Evolutionary conservation across 2,113 vertebrate species (phyloP).

Genomic region (Ploceus nigricollis): DNA sequence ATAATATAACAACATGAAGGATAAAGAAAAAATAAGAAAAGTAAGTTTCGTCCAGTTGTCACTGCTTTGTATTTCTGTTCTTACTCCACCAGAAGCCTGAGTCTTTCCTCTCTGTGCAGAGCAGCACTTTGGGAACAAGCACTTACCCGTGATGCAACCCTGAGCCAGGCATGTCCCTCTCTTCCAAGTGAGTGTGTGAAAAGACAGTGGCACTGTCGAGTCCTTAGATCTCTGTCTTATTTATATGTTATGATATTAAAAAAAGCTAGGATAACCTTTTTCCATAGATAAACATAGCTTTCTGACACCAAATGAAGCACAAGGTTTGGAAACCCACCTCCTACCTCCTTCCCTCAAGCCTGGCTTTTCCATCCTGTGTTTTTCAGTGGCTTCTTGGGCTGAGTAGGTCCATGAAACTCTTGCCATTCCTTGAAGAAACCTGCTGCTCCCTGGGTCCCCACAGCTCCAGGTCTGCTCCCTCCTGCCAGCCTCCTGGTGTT

Average conservation of each 20-base stretch:
- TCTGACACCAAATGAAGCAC: background rate
- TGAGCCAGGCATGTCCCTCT: background rate
- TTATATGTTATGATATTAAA: background rate
- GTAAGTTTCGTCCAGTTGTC: background rate
- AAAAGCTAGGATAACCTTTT: background rate
- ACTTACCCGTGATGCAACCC: rapidly evolving
- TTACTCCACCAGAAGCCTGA: background rate
- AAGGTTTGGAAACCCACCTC: background rate
- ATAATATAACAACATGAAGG: background rate
- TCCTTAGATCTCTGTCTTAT: background rate
- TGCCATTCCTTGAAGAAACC: background rate
- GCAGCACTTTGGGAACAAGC: background rate
- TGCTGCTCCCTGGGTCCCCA: background rate
- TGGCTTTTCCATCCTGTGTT: background rate
- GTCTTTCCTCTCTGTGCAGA: background rate
- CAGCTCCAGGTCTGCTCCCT: background rate
- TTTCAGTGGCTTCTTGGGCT: background rate
- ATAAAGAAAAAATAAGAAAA: background rate
- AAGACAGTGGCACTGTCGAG: background rate
- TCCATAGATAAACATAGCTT: background rate
- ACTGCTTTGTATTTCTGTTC: background rate
- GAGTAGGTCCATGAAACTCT: background rate
- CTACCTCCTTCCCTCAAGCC: background rate
- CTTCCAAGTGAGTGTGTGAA: background rate
- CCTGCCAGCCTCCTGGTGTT: background rate